A percentile compares a stretch with the other conserved stretches of the same genome.
These are phyloP conservation scores for Eonycteris spelaea DNA, from an alignment of 2,113 vertebrate species.

Conservation along the genomic window DNA sequence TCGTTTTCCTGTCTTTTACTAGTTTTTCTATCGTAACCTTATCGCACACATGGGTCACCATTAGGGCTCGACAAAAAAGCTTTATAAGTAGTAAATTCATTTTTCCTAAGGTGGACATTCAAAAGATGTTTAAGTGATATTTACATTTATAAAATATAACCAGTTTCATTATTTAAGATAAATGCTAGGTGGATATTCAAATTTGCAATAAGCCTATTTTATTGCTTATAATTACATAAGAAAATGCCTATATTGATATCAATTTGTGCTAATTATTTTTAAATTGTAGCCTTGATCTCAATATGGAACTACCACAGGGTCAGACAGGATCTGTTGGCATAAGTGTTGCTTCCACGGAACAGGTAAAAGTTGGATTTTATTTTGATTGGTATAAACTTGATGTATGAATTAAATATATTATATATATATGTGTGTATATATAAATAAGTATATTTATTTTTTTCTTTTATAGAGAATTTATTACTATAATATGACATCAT, in stretches of 20 bases:
- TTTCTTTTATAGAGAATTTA: background rate
- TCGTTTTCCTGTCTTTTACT: constrained; percentile 13
- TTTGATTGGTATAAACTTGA: background rate
- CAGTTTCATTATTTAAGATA: background rate
- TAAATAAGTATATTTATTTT: background rate
- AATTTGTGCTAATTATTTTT: constrained; percentile 2
- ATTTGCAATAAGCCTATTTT: background rate
- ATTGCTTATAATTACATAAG: background rate
- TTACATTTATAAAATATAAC: background rate
- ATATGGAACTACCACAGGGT: constrained; percentile 94
- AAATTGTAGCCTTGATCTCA: constrained; percentile 90
- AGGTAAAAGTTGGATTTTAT: constrained; percentile 80
- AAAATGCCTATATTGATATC: constrained; percentile 12
- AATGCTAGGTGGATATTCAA: background rate
- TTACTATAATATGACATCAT: background rate
- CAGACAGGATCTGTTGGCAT: constrained; percentile 90
- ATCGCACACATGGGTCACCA: background rate
- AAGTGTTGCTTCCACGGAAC: constrained; percentile 91
- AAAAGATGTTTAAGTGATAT: background rate
- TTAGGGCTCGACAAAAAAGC: background rate
- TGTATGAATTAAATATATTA: background rate
- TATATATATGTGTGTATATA: background rate
- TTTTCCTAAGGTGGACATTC: background rate
- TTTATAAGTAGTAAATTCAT: background rate
- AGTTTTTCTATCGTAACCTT: background rate